Conservation (phyloP, 2,888 invertebrate genomes). For the Dolichomitus sp. region DNA sequence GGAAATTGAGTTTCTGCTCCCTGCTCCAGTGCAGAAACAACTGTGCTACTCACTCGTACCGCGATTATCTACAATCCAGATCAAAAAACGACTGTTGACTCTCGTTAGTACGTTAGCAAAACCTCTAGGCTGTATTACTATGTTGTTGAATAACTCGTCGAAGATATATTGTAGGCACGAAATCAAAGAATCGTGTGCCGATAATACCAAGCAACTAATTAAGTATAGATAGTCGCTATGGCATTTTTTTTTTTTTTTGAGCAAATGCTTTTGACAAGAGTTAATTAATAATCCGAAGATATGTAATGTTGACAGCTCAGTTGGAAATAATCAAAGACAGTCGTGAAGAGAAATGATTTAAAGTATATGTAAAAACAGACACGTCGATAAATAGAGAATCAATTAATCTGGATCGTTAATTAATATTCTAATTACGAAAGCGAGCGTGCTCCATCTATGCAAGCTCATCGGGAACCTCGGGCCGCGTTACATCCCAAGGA, state of each 20-base stretch:
- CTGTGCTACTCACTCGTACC: conserved; percentile 15
- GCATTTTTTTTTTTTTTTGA: not conserved
- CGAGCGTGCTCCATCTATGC: conserved; percentile 36
- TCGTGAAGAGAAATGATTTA: conserved; percentile 28
- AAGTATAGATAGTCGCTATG: conserved; percentile 15
- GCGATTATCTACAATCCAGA: conserved; percentile 63
- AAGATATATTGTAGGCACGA: conserved; percentile 16
- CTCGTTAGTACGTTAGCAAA: conserved; percentile 53
- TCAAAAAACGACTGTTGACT: conserved; percentile 58
- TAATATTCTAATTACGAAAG: conserved; percentile 78
- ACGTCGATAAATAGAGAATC: conserved; percentile 73
- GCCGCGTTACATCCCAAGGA: conserved; percentile 66
- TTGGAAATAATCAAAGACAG: not conserved
- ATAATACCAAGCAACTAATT: conserved; percentile 46
- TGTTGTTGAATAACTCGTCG: conserved; percentile 42
- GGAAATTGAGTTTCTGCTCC: conserved; percentile 35
- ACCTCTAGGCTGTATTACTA: not conserved
- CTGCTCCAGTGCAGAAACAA: conserved; percentile 40
- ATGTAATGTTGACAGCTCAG: conserved; percentile 1
- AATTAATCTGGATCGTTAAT: conserved; percentile 79
- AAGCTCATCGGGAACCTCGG: not conserved
- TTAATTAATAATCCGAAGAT: conserved; percentile 49
- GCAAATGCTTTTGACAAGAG: conserved; percentile 12
- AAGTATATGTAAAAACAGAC: conserved; percentile 6
- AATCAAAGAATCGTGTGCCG: conserved; percentile 54